Percentiles rank a stretch among this genome's conserved stretches.
phyloP scores from a whole-genome alignment of 2,113 vertebrate species.

The Hyperopisus bebe region DNA sequence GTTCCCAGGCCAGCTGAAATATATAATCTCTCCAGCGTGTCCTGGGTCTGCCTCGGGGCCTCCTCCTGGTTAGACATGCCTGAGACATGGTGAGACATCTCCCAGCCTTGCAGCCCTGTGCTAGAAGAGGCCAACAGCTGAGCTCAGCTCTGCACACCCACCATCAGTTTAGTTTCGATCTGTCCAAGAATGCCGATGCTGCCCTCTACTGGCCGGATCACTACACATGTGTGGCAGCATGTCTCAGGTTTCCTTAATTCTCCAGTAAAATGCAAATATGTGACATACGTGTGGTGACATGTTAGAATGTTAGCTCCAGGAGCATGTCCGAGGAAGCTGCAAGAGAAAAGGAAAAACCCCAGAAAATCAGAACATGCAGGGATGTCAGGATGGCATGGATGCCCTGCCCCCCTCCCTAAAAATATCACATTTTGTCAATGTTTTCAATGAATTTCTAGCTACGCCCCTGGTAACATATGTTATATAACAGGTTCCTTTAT shows the following conservation, averaged over 20 bases:
- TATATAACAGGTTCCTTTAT: not conserved
- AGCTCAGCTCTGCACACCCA: not conserved
- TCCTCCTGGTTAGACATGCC: constrained; percentile 5
- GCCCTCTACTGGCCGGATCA: constrained; percentile 1
- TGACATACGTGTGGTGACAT: not conserved
- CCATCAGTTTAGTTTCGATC: not conserved
- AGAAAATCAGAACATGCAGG: not conserved
- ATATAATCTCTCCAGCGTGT: too few species aligned
- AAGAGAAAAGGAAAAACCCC: not conserved
- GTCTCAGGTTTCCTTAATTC: not conserved
- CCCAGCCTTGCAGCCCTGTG: constrained; percentile 30
- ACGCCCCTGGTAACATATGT: not conserved
- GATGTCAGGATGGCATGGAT: not conserved
- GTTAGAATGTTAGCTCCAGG: not conserved
- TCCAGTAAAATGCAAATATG: constrained; percentile 8
- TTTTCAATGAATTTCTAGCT: not conserved
- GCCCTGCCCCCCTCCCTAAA: not conserved
- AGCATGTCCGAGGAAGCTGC: not conserved
- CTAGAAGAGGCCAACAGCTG: not conserved
- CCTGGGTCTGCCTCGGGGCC: too few species aligned
- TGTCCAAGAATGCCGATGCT: not conserved
- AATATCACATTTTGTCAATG: not conserved
- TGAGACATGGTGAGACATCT: constrained; percentile 46
- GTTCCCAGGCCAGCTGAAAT: too few species aligned
- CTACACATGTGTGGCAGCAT: not conserved